Evolutionary conservation across 2,797 vertebrate genomes (phyloP).

Genomic region (Amblyopsis hoosieri): DNA sequence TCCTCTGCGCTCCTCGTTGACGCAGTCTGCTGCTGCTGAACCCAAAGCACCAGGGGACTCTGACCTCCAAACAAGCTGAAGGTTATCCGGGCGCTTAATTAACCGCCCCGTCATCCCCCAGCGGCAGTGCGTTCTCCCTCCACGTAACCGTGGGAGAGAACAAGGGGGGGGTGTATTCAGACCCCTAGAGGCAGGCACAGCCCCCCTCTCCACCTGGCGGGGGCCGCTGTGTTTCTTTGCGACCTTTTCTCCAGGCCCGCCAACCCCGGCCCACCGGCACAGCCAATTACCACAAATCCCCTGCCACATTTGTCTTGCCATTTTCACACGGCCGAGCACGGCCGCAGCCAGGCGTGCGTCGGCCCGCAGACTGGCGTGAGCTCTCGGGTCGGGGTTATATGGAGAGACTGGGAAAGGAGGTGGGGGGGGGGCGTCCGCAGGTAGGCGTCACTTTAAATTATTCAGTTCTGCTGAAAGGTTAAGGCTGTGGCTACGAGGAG

Average conservation of each 20-base stretch:
- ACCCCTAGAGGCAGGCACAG: constrained; percentile 54
- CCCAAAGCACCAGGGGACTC: constrained; percentile 41
- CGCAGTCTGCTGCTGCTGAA: constrained; percentile 14
- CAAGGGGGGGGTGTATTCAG: constrained; percentile 53
- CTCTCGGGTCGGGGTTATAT: constrained; percentile 46
- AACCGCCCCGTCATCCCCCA: constrained; percentile 40
- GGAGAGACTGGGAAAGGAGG: constrained; percentile 56
- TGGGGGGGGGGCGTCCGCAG: constrained; percentile 58
- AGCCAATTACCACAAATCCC: constrained; percentile 78
- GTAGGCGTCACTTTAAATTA: constrained; percentile 79
- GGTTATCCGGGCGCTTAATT: constrained; percentile 64
- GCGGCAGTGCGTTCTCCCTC: constrained; percentile 36
- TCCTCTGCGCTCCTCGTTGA: constrained; percentile 11
- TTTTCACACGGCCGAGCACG: constrained; percentile 67
- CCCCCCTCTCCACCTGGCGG: constrained; percentile 51
- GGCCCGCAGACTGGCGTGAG: constrained; percentile 54
- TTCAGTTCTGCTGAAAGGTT: constrained; percentile 83
- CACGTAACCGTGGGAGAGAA: background rate
- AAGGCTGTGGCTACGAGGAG: constrained; percentile 67
- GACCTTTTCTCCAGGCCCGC: constrained; percentile 72
- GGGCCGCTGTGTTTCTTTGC: constrained; percentile 67
- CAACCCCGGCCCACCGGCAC: constrained; percentile 68
- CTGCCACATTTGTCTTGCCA: constrained; percentile 76
- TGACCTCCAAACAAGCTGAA: constrained; percentile 68
- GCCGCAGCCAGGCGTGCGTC: constrained; percentile 47